phyloP scores from a whole-genome alignment of 2,113 vertebrate species.

The Callaeas wilsoni region DNA sequence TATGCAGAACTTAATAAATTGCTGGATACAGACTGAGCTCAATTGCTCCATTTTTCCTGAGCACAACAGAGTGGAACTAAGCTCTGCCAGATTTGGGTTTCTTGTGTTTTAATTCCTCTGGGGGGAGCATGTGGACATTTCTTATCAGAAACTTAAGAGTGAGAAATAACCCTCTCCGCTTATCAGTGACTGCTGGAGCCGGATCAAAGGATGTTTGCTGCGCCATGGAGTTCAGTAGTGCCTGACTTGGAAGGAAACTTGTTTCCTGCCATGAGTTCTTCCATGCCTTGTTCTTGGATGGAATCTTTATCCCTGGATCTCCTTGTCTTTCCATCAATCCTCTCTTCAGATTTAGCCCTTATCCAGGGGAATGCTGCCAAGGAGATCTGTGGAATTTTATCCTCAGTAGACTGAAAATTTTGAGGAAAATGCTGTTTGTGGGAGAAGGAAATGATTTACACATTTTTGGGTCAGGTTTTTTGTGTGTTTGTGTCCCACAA shows the following conservation, averaged over 20 bases:
- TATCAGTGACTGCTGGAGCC: background rate
- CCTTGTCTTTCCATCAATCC: background rate
- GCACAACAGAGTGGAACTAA: background rate
- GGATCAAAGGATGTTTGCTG: background rate
- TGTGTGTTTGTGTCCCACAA: background rate
- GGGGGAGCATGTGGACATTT: constrained; percentile 14
- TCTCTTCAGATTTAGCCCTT: background rate
- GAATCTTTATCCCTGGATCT: background rate
- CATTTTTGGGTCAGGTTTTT: background rate
- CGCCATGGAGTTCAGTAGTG: background rate
- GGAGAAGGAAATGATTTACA: background rate
- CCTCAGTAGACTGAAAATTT: background rate
- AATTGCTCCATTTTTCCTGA: background rate
- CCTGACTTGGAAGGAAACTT: background rate
- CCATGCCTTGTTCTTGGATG: background rate
- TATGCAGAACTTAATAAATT: background rate
- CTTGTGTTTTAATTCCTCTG: constrained; percentile 26
- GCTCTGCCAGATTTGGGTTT: background rate
- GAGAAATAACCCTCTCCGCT: background rate
- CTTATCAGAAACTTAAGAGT: background rate
- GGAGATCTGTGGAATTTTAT: background rate
- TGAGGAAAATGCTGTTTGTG: background rate
- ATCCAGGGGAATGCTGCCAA: background rate
- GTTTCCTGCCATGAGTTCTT: background rate
- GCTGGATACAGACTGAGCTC: background rate